These are phyloP conservation scores for Cerceris ruficornis DNA, from an alignment of 2,888 invertebrate species.

Conservation along the genomic window DNA sequence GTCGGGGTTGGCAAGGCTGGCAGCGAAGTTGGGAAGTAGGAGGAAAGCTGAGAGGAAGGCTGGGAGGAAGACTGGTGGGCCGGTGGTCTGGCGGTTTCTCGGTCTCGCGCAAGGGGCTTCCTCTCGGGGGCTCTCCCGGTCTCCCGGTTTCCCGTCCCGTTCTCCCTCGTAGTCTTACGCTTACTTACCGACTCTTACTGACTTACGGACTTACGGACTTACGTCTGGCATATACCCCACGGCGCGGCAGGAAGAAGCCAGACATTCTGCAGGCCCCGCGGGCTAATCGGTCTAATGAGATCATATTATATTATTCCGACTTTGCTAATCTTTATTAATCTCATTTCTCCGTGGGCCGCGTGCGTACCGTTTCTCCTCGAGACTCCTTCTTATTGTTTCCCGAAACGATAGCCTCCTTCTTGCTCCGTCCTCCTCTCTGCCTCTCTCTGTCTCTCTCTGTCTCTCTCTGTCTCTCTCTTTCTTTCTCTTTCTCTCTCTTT, in stretches of 20 bases:
- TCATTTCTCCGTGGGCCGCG: slow-evolving; percentile 71
- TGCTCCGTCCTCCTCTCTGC: neutral
- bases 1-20: neutral
- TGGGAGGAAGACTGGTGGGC: slow-evolving; percentile 43
- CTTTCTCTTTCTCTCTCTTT: neutral
- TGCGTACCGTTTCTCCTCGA: slow-evolving; percentile 27
- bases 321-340: slow-evolving; percentile 81
- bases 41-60: neutral
- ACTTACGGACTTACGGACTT: slow-evolving; percentile 73
- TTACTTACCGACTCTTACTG: slow-evolving; percentile 62
- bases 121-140: slow-evolving; percentile 58
- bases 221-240: slow-evolving; percentile 55
- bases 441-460: no score
- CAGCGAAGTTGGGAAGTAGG: neutral
- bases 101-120: slow-evolving; percentile 73
- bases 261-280: slow-evolving; percentile 77
- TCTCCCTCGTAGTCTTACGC: slow-evolving; percentile 74
- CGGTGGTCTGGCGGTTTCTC: slow-evolving; percentile 76
- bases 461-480: neutral
- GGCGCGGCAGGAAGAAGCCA: slow-evolving; percentile 75
- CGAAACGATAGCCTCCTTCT: slow-evolving; percentile 7
- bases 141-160: slow-evolving; percentile 7
- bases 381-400: slow-evolving; percentile 17
- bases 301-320: slow-evolving; percentile 80
- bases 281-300: slow-evolving; percentile 81